Evolutionary conservation across 2,888 invertebrate species (phyloP).

Genomic region (Mantis religiosa): DNA sequence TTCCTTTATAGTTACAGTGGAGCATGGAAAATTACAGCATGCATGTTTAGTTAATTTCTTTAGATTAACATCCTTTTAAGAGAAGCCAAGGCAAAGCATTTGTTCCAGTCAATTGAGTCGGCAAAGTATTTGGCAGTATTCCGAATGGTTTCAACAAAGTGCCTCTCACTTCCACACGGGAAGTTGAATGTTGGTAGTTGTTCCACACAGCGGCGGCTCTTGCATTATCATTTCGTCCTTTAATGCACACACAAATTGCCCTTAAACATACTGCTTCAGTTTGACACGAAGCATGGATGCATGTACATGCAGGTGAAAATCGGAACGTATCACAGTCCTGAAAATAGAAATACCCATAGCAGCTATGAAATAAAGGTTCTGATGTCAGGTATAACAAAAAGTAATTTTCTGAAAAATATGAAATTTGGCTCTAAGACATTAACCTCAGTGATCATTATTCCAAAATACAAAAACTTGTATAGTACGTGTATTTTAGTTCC

Average conservation of each 20-base stretch:
- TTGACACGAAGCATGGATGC: too few relatives aligned
- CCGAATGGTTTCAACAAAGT: neutral
- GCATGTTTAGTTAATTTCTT: neutral
- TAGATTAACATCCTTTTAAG: neutral
- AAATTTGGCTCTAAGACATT: too few relatives aligned
- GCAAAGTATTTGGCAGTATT: neutral
- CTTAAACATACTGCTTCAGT: neutral
- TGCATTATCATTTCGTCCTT: neutral
- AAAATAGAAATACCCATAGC: too few relatives aligned
- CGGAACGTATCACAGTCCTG: too few relatives aligned
- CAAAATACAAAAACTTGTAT: too few relatives aligned
- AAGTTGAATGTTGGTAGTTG: neutral
- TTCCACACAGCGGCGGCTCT: neutral
- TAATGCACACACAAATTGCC: neutral
- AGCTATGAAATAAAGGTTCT: too few relatives aligned
- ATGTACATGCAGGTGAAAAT: too few relatives aligned
- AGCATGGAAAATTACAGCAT: neutral
- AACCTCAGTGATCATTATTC: too few relatives aligned
- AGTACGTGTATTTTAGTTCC: too few relatives aligned
- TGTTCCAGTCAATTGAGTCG: neutral
- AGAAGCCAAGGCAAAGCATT: neutral
- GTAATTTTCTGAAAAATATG: too few relatives aligned
- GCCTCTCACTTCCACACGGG: neutral
- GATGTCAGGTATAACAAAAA: too few relatives aligned
- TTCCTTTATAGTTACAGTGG: neutral